Conservation (phyloP, 1,140 invertebrate genomes). For the Sycophila sp. region DNA sequence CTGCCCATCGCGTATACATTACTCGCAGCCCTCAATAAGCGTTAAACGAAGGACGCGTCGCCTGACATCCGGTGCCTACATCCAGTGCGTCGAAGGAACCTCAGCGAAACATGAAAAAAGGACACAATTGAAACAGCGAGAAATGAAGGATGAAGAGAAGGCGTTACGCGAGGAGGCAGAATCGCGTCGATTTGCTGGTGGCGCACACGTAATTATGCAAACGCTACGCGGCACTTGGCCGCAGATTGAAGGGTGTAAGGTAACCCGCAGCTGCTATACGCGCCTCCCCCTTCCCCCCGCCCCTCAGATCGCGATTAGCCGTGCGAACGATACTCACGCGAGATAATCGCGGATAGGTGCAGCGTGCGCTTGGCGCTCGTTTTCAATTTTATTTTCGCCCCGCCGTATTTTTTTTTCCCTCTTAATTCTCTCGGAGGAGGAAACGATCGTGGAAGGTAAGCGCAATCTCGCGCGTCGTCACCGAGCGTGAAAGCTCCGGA, state of each 20-base stretch:
- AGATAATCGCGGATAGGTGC: conserved; percentile 33
- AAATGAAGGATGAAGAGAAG: conserved; percentile 39
- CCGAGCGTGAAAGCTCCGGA: too few species aligned
- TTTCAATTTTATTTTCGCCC: conserved; percentile 24
- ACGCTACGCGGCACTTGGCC: conserved; percentile 50
- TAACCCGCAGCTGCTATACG: conserved; percentile 56
- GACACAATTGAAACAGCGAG: neutral
- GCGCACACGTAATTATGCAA: conserved; percentile 58
- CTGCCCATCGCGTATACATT: too few species aligned
- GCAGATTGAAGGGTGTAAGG: conserved; percentile 59
- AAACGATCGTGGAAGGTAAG: neutral
- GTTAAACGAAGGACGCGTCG: conserved; percentile 1
- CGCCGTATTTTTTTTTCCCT: neutral
- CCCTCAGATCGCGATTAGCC: conserved; percentile 24
- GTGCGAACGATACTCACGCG: conserved; percentile 20
- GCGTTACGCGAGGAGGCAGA: conserved; percentile 24
- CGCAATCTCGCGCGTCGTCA: too few species aligned
- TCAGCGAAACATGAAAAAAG: neutral
- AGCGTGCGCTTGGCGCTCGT: neutral
- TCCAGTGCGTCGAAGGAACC: too few species aligned
- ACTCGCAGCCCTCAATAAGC: neutral
- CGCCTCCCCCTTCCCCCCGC: neutral
- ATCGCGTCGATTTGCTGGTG: conserved; percentile 6
- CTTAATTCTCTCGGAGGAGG: neutral
- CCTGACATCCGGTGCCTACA: neutral